Percentiles rank a stretch among this genome's conserved stretches.
phyloP scores from a whole-genome alignment of 2,888 invertebrate species.

The Cheilosia urbana region DNA sequence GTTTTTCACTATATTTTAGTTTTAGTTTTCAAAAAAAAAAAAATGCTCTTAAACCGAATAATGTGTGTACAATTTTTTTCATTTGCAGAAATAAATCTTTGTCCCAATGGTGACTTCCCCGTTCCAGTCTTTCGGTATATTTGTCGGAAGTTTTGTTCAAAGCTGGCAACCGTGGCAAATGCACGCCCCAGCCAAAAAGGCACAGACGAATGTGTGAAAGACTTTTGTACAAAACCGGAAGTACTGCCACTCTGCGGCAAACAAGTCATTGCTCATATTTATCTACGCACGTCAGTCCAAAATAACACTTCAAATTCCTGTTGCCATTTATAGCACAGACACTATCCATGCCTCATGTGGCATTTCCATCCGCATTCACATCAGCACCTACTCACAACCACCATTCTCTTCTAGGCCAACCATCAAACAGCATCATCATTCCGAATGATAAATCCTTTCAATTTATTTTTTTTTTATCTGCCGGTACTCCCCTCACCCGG shows the following conservation, averaged over 20 bases:
- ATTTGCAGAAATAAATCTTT: too few relatives aligned
- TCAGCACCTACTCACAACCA: not conserved
- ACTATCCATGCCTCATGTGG: not conserved
- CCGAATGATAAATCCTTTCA: constrained; percentile 49
- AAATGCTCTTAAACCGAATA: too few relatives aligned
- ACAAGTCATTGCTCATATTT: not conserved
- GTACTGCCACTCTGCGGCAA: not conserved
- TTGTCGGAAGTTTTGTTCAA: too few relatives aligned
- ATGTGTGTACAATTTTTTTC: too few relatives aligned
- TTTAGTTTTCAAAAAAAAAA: too few relatives aligned
- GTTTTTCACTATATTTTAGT: too few relatives aligned
- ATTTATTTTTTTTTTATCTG: not conserved
- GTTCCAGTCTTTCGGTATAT: too few relatives aligned
- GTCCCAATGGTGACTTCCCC: too few relatives aligned
- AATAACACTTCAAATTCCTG: not conserved
- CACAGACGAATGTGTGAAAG: too few relatives aligned
- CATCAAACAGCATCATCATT: constrained; percentile 50
- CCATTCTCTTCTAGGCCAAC: not conserved
- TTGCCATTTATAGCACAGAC: not conserved
- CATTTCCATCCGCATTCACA: not conserved
- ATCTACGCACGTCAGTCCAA: not conserved
- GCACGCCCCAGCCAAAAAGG: too few relatives aligned
- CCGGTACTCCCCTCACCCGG: not conserved
- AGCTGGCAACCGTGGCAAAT: too few relatives aligned
- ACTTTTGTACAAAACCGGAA: not conserved